These are phyloP conservation scores for Lophura nycthemera DNA, from an alignment of 2,113 vertebrate genomes.

Conservation along the genomic window DNA sequence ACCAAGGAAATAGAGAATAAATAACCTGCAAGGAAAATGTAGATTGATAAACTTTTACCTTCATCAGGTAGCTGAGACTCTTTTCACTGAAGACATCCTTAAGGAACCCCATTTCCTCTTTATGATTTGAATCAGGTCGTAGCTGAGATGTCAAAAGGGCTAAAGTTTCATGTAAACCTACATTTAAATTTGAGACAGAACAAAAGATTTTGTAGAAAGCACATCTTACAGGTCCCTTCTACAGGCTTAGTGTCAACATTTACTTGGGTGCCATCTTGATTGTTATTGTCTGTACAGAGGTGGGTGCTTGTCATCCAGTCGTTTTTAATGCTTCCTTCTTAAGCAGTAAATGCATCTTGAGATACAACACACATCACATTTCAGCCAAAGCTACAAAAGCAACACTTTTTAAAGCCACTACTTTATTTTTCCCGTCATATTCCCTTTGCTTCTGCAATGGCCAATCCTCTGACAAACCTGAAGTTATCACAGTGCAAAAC, in stretches of 20 bases:
- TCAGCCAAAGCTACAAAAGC: background rate
- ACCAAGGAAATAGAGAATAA: background rate
- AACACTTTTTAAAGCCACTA: background rate
- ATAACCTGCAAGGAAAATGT: background rate
- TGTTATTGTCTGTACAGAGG: background rate
- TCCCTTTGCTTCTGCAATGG: background rate
- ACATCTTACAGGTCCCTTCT: rapidly evolving
- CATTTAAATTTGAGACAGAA: background rate
- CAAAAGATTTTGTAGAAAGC: background rate
- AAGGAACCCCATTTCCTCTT: slow-evolving; percentile 92
- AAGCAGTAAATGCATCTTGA: background rate
- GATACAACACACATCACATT: background rate
- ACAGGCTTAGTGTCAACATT: background rate
- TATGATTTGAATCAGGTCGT: slow-evolving; percentile 91
- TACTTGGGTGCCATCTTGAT: rapidly evolving
- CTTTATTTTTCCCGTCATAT: background rate
- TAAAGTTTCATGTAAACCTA: slow-evolving; percentile 93
- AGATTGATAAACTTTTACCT: slow-evolving; percentile 73
- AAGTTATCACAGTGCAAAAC: background rate
- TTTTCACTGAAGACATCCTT: slow-evolving; percentile 92
- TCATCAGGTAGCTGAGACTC: slow-evolving; percentile 91
- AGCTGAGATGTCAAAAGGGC: slow-evolving; percentile 93
- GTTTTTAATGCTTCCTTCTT: background rate
- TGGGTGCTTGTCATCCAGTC: background rate
- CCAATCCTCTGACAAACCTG: background rate